Conservation (phyloP, 2,888 invertebrate genomes). For the Euphydryas editha region DNA sequence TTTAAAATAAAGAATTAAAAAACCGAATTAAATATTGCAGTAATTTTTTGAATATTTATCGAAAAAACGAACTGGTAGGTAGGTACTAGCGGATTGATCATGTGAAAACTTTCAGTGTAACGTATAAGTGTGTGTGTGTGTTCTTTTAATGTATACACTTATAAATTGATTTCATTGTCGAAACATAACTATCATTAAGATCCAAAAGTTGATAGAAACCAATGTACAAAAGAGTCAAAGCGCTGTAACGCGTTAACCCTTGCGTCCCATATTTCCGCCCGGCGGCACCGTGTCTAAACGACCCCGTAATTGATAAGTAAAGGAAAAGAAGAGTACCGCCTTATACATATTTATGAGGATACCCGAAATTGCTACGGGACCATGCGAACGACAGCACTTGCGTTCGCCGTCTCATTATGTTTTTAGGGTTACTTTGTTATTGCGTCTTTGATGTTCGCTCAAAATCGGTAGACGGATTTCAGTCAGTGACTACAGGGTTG, state of each 20-base stretch:
- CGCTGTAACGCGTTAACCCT: slow-evolving; percentile 69
- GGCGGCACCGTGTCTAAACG: slow-evolving; percentile 73
- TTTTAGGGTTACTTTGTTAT: slow-evolving; percentile 80
- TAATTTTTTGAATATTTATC: too few species aligned
- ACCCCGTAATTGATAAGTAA: slow-evolving; percentile 83
- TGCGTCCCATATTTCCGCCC: slow-evolving; percentile 65
- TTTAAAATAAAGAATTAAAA: too few species aligned
- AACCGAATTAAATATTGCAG: too few species aligned
- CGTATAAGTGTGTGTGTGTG: too few species aligned
- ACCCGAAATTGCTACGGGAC: slow-evolving; percentile 79
- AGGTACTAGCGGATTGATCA: too few species aligned
- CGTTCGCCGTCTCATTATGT: slow-evolving; percentile 78
- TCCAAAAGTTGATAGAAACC: slow-evolving; percentile 18
- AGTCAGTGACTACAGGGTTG: slow-evolving; percentile 36
- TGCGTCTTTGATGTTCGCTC: slow-evolving; percentile 74
- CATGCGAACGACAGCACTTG: slow-evolving; percentile 81
- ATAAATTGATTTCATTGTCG: background rate
- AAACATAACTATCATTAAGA: background rate
- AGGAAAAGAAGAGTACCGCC: slow-evolving; percentile 80
- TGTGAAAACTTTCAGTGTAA: too few species aligned
- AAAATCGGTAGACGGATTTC: slow-evolving; percentile 71
- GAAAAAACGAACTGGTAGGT: too few species aligned
- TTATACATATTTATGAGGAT: slow-evolving; percentile 81
- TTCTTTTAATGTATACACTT: too few species aligned
- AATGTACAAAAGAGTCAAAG: slow-evolving; percentile 37